These are phyloP conservation scores for Tupaia chinensis DNA, from an alignment of 2,113 vertebrate species.

Conservation along the genomic window DNA sequence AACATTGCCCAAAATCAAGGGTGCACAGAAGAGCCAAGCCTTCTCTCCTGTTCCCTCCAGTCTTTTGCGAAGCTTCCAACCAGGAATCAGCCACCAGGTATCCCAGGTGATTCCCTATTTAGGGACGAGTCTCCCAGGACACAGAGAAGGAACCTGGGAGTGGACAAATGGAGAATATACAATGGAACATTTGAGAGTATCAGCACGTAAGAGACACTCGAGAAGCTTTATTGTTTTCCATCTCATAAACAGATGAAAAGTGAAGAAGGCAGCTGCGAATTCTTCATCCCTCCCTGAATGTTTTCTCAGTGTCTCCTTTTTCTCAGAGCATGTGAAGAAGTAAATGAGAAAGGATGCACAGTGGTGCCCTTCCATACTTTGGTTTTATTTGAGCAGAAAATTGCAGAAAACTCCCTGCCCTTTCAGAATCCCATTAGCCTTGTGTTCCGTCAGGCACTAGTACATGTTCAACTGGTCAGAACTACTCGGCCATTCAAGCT, in stretches of 20 bases:
- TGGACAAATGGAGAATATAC: not conserved
- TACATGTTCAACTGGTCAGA: fast-evolving
- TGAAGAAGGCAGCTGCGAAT: not conserved
- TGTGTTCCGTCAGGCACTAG: fast-evolving
- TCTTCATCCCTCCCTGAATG: fast-evolving
- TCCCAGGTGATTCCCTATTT: fast-evolving
- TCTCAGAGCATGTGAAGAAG: fast-evolving
- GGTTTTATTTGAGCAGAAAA: not conserved
- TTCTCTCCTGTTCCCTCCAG: not conserved
- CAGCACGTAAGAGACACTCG: fast-evolving
- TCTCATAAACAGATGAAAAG: fast-evolving
- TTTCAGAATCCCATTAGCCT: not conserved
- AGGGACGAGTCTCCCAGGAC: not conserved
- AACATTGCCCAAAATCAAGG: fast-evolving
- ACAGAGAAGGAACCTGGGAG: not conserved
- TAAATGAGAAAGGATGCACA: fast-evolving
- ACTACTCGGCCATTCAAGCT: fast-evolving
- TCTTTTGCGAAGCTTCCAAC: fast-evolving
- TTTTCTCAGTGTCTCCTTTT: not conserved
- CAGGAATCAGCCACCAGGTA: not conserved
- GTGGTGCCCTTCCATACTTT: fast-evolving
- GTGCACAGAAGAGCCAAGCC: fast-evolving
- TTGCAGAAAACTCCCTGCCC: not conserved
- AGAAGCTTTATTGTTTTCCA: not conserved
- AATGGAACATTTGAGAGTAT: too few species aligned